These are phyloP conservation scores for Drosophila nr. perissopoda DNA, from an alignment of 2,888 invertebrate genomes.

Conservation along the genomic window DNA sequence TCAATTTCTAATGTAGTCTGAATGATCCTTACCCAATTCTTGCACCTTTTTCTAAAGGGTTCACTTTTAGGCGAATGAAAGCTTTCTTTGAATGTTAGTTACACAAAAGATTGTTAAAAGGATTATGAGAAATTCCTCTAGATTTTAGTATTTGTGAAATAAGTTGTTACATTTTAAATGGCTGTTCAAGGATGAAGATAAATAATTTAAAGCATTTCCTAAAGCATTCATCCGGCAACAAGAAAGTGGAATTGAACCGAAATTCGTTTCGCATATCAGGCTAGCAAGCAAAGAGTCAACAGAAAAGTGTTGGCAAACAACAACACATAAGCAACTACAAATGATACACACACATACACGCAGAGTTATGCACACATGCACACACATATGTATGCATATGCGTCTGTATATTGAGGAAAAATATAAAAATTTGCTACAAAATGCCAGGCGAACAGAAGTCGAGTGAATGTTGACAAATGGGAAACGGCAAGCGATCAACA, in stretches of 20 bases:
- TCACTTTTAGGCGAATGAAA: background rate
- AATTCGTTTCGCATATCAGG: constrained; percentile 17
- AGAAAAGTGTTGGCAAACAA: constrained; percentile 44
- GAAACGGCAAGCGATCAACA: constrained; percentile 42
- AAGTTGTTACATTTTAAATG: constrained; percentile 6
- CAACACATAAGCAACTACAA: constrained; percentile 14
- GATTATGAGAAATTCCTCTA: background rate
- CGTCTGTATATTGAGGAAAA: constrained; percentile 44
- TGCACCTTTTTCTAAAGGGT: background rate
- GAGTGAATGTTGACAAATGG: constrained; percentile 14
- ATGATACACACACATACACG: constrained; percentile 15
- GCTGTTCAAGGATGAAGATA: background rate
- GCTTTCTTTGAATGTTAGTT: background rate
- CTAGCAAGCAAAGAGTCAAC: constrained; percentile 21
- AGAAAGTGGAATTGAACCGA: constrained; percentile 5
- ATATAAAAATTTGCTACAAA: constrained; percentile 77
- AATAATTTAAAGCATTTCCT: background rate
- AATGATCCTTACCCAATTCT: background rate
- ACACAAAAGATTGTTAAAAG: background rate
- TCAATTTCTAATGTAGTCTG: background rate
- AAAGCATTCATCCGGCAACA: background rate
- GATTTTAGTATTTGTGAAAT: background rate
- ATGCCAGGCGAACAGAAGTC: constrained; percentile 73
- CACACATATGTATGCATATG: constrained; percentile 2
- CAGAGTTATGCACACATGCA: background rate